Evolutionary conservation across 2,797 vertebrate genomes (phyloP).

Genomic region (Anableps anableps): DNA sequence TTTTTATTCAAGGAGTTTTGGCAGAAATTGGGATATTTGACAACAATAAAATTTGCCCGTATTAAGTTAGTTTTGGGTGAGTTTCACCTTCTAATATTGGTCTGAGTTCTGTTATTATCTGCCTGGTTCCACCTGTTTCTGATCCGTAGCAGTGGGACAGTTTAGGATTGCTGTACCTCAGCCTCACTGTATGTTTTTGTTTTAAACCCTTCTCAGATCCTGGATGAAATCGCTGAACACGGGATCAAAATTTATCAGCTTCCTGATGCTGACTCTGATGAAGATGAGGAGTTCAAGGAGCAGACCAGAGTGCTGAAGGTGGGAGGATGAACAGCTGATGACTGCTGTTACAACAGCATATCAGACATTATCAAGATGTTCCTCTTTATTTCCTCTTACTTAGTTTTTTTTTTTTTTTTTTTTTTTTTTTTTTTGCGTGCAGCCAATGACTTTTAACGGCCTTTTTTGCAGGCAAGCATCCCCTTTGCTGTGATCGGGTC

Average conservation of each 20-base stretch:
- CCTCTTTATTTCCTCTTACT: not conserved
- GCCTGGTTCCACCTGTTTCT: not conserved
- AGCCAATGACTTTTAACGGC: slow-evolving; percentile 32
- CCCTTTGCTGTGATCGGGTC: slow-evolving; percentile 90
- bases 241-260: slow-evolving; percentile 93
- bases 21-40: not conserved
- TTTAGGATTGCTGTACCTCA: slow-evolving; percentile 5
- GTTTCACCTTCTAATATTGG: not conserved
- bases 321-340: slow-evolving; percentile 35
- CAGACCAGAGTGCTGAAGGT: slow-evolving; percentile 90
- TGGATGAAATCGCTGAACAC: slow-evolving; percentile 93
- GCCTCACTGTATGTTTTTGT: slow-evolving; percentile 21
- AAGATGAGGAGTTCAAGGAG: slow-evolving; percentile 93
- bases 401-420: not conserved
- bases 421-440: not conserved
- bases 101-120: not conserved
- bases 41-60: not conserved
- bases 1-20: not conserved
- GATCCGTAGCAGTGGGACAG: not conserved
- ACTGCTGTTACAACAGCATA: not conserved
- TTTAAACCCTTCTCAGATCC: slow-evolving; percentile 75
- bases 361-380: slow-evolving; percentile 2
- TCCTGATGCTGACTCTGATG: slow-evolving; percentile 92
- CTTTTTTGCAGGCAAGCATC: slow-evolving; percentile 83
- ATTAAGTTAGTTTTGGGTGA: not conserved